Evolutionary conservation across 2,113 vertebrate genomes (phyloP).

Genomic region (Tetrao urogallus): DNA sequence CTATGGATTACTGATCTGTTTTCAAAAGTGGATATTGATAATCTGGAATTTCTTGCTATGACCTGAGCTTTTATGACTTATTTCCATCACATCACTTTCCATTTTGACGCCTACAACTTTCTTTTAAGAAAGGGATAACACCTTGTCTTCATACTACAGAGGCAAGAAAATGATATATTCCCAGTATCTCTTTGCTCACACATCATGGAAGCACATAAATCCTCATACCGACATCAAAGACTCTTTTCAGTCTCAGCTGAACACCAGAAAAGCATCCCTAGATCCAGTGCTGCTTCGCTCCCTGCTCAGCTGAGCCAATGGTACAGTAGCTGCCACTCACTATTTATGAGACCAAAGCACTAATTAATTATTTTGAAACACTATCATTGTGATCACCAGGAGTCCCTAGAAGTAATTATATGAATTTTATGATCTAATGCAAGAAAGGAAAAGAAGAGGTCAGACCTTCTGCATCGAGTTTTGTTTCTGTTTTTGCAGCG

Average conservation of each 20-base stretch:
- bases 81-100: background rate
- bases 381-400: background rate
- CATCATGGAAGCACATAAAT: background rate
- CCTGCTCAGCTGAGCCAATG: background rate
- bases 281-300: background rate
- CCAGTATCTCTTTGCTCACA: background rate
- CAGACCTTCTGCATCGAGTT: background rate
- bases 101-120: background rate
- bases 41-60: background rate
- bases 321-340: background rate
- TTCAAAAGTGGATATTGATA: background rate
- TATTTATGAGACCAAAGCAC: background rate
- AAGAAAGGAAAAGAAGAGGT: background rate
- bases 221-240: background rate
- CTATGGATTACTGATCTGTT: background rate
- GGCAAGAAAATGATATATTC: background rate
- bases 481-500: background rate
- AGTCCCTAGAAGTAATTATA: conserved; percentile 1
- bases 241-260: background rate
- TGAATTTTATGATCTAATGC: background rate
- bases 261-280: background rate
- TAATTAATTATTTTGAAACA: conserved; percentile 5
- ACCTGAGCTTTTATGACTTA: background rate
- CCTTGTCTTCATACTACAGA: background rate
- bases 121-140: background rate